Evolutionary conservation across 2,888 invertebrate species (phyloP), one percentile per base, ranked within the genome.

Genomic region (Drosophila maculinotata): DNA sequence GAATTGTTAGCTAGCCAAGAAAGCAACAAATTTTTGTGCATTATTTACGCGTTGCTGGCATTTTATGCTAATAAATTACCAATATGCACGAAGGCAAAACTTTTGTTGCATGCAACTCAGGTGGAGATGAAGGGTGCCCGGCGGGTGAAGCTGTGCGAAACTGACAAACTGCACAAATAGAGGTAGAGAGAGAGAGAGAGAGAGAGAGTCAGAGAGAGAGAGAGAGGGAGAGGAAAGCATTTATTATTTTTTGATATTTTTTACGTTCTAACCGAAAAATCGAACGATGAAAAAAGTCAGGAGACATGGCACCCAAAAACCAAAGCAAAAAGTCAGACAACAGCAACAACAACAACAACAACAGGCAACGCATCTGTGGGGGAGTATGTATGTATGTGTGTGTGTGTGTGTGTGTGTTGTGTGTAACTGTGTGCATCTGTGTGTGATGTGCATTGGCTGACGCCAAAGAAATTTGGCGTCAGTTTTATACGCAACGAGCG

Each of bases 381-480:
- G 59, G 68, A 64, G 67, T 60, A 25, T 26, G 33, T 49, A 23
- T 30, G 51, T 35, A 15, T 35, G 17, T 67, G 20, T 30, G 58
- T 39, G 51, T 39, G 57, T 44, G 53, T 23, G 54, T 42, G 35
- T 12, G 49, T 45, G 10, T 44, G 39, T 51, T 15, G 38, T 31
- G 60, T 25, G 51, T 35, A n/a, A 39, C 30, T 42, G 26, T 58
- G n/a, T 17, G 36, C 31, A 51, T 25, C 51, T 33, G 52, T 38
- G 58, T 49, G 42, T 39, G 33, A 33, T 66, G 62, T 79, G 81
- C 77, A 74, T 67, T 83, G 87, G 77, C 66, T 83, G 87, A 86
- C 81, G 81, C 81, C 81, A 81, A 86, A 86, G 80, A 81, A 86
- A 86, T 81, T 81, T 86, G 81, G 81, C 81, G 81, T 81, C 87